Base-by-base conservation (phyloP, 2,113 vertebrate genomes). In the Clarias magur region DNA sequence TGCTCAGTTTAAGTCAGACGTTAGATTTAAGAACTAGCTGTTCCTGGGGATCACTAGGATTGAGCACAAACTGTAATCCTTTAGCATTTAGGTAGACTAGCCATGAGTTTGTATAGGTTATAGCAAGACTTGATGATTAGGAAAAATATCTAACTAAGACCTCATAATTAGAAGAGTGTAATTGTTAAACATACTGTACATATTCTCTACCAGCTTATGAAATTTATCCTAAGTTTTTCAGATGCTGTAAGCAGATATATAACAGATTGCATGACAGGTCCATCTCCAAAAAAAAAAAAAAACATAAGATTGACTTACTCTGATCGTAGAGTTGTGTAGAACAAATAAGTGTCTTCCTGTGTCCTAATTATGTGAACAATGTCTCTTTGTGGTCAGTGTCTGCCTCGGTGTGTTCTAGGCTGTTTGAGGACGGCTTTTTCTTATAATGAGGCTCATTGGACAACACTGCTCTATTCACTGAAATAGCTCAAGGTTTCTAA, bases 401-500 rank as follows among this genome's bases (percentile, higher is more conserved):
- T 87, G 93, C 95, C 91, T 93, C 91, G 67, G 82, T 67, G 67
- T n/a, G 79, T 23, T 83, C 67, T 80, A 83, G 56, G 79, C 57
- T 59, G 89, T 91, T 89, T 92, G 93, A 92, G 91, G 92, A 89
- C 90, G 90, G 90, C 93, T 93, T 94, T 94, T 94, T 94, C 83
- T 93, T 92, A 93, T 93, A 95, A 95, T 63, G 95, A 82, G 93
- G 82, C 89, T 92, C 94, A 92, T 86, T 87, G 92, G 94, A 65
- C 42, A 80, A 84, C 84, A 73, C 65, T 56, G 94, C 93, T 93
- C 90, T 91, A 91, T 89, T 93, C 93, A 94, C 96, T 96, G 94
- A 97, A 98, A 97, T 97, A 98, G 96, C 96, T 94, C 92, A 92
- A 89, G 92, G 88, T 89, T 93, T 91, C 89, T 99, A 99, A 99